A percentile compares a stretch with the other conserved stretches of the same genome.
Conservation (phyloP, 2,113 vertebrate species). For the Nycticryphes semicollaris region DNA sequence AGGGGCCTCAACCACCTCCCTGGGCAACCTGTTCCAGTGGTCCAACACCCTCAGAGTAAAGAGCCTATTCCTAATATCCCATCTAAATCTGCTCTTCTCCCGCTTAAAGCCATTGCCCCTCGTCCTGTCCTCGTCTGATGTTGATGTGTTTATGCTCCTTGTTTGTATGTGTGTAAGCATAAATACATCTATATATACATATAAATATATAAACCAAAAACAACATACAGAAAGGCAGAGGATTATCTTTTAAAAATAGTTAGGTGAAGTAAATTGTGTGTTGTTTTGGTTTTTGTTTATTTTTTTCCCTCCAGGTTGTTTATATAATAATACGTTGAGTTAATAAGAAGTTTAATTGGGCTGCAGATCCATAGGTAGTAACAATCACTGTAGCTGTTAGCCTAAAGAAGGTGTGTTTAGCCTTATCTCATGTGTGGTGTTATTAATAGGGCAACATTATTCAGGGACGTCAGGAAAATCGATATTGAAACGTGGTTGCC, state of each 20-base stretch:
- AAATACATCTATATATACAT: too few relatives aligned
- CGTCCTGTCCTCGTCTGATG: too few relatives aligned
- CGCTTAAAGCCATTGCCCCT: too few relatives aligned
- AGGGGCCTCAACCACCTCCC: too few relatives aligned
- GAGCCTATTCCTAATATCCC: too few relatives aligned
- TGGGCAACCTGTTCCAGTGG: too few relatives aligned
- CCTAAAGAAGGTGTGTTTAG: not conserved
- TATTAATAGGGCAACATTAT: constrained; percentile 46
- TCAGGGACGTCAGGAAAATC: constrained; percentile 54
- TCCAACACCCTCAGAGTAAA: too few relatives aligned
- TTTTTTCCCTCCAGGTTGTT: not conserved
- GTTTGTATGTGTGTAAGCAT: not conserved
- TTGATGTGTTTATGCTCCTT: not conserved
- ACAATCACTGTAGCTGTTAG: constrained; percentile 19
- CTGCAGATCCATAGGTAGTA: not conserved
- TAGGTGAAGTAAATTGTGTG: not conserved
- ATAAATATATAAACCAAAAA: not conserved
- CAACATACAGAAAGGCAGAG: not conserved
- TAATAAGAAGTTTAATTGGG: constrained; percentile 31
- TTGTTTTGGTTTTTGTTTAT: not conserved
- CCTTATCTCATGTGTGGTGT: not conserved
- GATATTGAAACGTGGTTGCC: constrained; percentile 22
- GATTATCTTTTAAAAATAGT: not conserved
- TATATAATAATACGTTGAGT: not conserved
- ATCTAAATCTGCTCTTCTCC: too few relatives aligned